Conservation (phyloP, 1,140 invertebrate genomes). For the Sycobia sp. region DNA sequence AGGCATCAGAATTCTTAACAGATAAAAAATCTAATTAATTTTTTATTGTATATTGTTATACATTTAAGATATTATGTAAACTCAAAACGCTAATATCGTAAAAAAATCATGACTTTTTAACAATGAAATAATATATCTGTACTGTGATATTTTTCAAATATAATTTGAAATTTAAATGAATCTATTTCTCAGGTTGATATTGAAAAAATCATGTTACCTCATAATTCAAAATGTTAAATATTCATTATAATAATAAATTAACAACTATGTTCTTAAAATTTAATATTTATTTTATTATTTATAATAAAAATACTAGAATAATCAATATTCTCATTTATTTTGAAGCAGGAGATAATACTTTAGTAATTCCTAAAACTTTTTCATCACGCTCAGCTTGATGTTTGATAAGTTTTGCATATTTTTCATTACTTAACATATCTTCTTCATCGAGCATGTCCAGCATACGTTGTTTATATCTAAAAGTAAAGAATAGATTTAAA, state of each 20-base stretch:
- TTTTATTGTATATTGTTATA: conserved; percentile 28
- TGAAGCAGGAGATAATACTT: conserved; percentile 50
- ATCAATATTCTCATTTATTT: too few species aligned
- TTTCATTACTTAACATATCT: conserved; percentile 60
- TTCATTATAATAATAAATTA: conserved; percentile 2
- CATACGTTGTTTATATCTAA: conserved; percentile 67
- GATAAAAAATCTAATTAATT: conserved; percentile 17
- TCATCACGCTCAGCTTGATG: conserved; percentile 57
- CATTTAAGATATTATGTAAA: conserved; percentile 23
- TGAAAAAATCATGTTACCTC: neutral
- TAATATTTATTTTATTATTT: conserved; percentile 17
- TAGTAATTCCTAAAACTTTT: conserved; percentile 54
- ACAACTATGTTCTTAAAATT: conserved; percentile 11
- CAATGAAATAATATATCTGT: conserved; percentile 23
- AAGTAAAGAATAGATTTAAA: conserved; percentile 23
- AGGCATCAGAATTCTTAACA: conserved; percentile 49
- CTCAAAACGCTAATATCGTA: conserved; percentile 2
- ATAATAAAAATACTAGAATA: conserved; percentile 1
- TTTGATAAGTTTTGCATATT: conserved; percentile 58
- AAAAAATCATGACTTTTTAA: conserved; percentile 18
- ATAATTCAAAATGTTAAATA: conserved; percentile 20
- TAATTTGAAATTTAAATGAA: neutral
- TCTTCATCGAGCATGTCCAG: conserved; percentile 67
- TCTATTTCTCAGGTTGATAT: neutral
- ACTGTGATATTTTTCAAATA: conserved; percentile 27